Evolutionary conservation across 2,797 vertebrate genomes (phyloP).

Genomic region (Monodelphis domestica): DNA sequence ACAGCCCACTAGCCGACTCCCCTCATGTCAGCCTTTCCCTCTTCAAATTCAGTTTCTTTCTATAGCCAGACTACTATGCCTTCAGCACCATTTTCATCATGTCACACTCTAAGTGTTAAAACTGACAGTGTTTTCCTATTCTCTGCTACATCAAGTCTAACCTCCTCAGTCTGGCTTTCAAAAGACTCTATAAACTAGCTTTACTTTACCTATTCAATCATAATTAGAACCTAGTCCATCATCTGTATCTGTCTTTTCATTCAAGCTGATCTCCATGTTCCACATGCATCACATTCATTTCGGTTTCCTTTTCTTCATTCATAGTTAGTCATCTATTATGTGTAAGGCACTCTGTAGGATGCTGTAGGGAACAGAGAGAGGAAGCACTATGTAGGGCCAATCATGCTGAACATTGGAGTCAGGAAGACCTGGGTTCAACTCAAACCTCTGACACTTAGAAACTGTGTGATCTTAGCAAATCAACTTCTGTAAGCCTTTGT

Average conservation of each 20-base stretch:
- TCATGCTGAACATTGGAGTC: neutral
- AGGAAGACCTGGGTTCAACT: neutral
- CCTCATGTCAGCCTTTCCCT: conserved; percentile 15
- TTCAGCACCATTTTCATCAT: neutral
- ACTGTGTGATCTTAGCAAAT: neutral
- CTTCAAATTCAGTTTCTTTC: neutral
- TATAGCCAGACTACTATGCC: neutral
- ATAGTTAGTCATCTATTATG: neutral
- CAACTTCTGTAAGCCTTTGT: neutral
- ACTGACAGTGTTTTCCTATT: neutral
- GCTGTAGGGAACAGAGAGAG: neutral
- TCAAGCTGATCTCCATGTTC: neutral
- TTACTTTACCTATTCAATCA: conserved; percentile 17
- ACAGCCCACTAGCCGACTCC: neutral
- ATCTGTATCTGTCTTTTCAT: neutral
- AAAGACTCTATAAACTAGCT: neutral
- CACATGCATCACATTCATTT: neutral
- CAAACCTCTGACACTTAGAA: neutral
- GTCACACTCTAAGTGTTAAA: neutral
- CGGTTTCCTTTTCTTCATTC: conserved; percentile 7
- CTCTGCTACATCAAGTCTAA: neutral
- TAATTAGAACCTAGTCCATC: neutral
- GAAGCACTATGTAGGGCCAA: neutral
- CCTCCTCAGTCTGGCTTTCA: neutral
- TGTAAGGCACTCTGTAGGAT: neutral